These are phyloP conservation scores for Scolopax mira DNA, from an alignment of 2,113 vertebrate species.

Conservation along the genomic window DNA sequence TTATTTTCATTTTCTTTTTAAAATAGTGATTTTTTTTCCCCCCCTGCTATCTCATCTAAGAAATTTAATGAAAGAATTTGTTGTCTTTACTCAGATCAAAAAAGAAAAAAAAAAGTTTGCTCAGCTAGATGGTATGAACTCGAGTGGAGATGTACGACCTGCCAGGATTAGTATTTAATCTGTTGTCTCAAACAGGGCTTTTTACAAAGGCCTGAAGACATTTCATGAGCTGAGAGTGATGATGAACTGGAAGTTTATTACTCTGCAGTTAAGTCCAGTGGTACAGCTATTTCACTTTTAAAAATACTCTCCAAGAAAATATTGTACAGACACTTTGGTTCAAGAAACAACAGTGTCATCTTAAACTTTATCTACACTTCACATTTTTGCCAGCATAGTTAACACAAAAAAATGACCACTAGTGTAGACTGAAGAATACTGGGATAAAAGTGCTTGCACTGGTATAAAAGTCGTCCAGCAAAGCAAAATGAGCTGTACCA, in stretches of 20 bases:
- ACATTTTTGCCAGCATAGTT: neutral
- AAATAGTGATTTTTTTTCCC: neutral
- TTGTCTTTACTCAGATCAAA: constrained; percentile 52
- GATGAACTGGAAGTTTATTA: constrained; percentile 37
- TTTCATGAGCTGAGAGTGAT: constrained; percentile 44
- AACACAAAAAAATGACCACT: neutral
- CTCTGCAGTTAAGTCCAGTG: constrained; percentile 19
- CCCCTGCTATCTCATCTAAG: constrained; percentile 36
- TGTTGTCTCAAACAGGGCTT: constrained; percentile 26
- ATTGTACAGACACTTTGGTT: neutral
- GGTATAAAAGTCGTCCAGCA: neutral
- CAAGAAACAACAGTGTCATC: neutral
- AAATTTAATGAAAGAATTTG: constrained; percentile 35
- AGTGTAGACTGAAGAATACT: neutral
- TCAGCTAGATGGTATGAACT: constrained; percentile 32
- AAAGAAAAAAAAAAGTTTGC: neutral
- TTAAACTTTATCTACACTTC: neutral
- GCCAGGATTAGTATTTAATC: constrained; percentile 41
- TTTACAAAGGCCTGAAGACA: constrained; percentile 43
- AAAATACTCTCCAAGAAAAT: constrained; percentile 40
- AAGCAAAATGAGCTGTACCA: constrained; percentile 11
- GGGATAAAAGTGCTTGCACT: neutral
- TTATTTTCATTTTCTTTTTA: neutral
- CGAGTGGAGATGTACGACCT: constrained; percentile 19
- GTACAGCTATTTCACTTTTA: constrained; percentile 45